Percentiles rank a stretch among this genome's conserved stretches.
These are phyloP conservation scores for Drosophila falleni DNA, from an alignment of 2,888 invertebrate species.

Conservation along the genomic window DNA sequence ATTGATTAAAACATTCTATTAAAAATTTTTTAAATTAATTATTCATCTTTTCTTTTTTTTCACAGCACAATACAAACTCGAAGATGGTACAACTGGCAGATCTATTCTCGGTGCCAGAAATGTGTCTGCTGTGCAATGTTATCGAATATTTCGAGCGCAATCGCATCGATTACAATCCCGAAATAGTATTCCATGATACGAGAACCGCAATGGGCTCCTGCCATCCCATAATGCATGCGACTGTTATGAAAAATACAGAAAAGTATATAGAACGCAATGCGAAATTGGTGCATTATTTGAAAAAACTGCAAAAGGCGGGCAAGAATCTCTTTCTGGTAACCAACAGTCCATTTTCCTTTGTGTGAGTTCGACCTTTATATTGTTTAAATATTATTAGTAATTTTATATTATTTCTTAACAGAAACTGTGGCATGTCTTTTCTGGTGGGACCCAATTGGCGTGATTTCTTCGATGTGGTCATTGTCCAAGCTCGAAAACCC, in stretches of 20 bases:
- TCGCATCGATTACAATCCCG: conserved; percentile 97
- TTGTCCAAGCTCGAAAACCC: conserved; percentile 98
- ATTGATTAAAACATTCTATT: too few species aligned
- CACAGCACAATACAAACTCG: conserved; percentile 83
- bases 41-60: conserved; percentile 6
- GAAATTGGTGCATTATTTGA: conserved; percentile 90
- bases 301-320: conserved; percentile 89
- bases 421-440: conserved; percentile 96
- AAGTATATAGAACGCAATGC: conserved; percentile 92
- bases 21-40: too few species aligned
- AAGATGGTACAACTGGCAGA: conserved; percentile 98
- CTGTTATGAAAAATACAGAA: conserved; percentile 92
- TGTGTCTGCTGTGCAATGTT: conserved; percentile 96
- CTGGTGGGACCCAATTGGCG: conserved; percentile 95
- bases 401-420: conserved; percentile 79
- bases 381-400: too few species aligned
- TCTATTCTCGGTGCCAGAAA: conserved; percentile 98
- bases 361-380: conserved; percentile 88
- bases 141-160: conserved; percentile 96
- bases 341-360: conserved; percentile 98
- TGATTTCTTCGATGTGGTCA: conserved; percentile 96
- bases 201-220: conserved; percentile 95
- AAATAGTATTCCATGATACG: conserved; percentile 97
- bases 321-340: conserved; percentile 98
- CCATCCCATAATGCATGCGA: conserved; percentile 95